Evolutionary conservation across 2,888 invertebrate species (phyloP), one percentile per base, ranked within the genome.

Genomic region (Drosophila mulleri): DNA sequence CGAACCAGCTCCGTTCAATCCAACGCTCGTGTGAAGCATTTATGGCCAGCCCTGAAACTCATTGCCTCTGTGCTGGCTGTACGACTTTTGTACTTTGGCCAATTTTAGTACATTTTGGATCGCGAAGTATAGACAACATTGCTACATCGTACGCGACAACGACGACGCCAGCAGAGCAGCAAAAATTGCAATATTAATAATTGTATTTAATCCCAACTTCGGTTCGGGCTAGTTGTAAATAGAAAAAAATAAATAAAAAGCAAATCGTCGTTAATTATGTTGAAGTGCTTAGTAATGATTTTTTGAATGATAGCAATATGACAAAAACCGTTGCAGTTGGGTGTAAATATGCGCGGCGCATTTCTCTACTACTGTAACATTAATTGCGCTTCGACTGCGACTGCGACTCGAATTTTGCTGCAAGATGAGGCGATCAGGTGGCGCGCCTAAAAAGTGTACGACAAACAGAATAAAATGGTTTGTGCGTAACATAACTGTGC

Each of bases 361-460:
- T 82, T 88, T 89, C 82, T 83, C 80, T 88, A 80, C 75, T 75
- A 78, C 73, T 75, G 48, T 75, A 75, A 78, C 71, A 75, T 78
- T 80, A 82, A 88, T 82, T 82, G 78, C 77, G 83, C 78, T 83
- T 70, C 50, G 44, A 44, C 44, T 74, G 72, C 73, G 76, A 73
- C 57, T 73, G 69, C 67, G 71, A 78, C 80, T 76, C 41, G 50
- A 75, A 62, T 67, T 75, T 75, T 75, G 78, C 72, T 78, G 80
- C 80, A 78, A 72, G 80, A 78, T 79, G 78, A 78, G 80, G 61
- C 78, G 78, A 80, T 80, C 78, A 78, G 75, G 80, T 78, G 78
- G 78, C 77, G 75, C 76, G 80, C 77, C 73, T 80, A 73, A 79
- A 80, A 79, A 77, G 64, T 76, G 56, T 80, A 69, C 64, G 41